Conservation (phyloP, 2,888 invertebrate species). For the Acanthosepion lycidas region DNA sequence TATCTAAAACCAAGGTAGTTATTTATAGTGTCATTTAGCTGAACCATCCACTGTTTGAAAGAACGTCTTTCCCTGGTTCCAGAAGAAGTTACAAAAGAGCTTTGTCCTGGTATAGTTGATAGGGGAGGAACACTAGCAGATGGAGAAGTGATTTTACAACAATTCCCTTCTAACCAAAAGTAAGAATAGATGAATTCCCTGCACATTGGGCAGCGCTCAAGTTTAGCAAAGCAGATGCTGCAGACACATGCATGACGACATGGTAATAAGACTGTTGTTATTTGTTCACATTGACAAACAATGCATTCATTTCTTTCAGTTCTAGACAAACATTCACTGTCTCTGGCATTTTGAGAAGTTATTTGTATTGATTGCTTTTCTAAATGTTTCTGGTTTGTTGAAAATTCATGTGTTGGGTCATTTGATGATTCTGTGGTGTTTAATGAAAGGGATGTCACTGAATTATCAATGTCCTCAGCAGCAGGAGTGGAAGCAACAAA, state of each 20-base stretch:
- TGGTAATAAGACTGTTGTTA: slow-evolving; percentile 86
- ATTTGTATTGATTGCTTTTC: not conserved
- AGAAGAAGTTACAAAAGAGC: not conserved
- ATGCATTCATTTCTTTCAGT: slow-evolving; percentile 78
- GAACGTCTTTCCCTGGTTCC: not conserved
- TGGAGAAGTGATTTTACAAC: not conserved
- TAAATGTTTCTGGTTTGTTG: not conserved
- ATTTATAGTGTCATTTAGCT: not conserved
- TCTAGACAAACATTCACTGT: not conserved
- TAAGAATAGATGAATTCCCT: slow-evolving; percentile 87
- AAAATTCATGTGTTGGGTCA: not conserved
- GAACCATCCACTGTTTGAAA: slow-evolving; percentile 39
- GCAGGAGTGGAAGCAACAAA: slow-evolving; percentile 17
- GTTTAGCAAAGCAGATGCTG: slow-evolving; percentile 84
- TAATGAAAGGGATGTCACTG: not conserved
- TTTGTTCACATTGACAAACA: slow-evolving; percentile 86
- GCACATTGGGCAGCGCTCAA: slow-evolving; percentile 91
- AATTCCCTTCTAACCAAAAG: slow-evolving; percentile 76
- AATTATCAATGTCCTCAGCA: not conserved
- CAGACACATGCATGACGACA: slow-evolving; percentile 91
- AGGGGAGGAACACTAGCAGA: not conserved
- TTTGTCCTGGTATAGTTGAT: not conserved
- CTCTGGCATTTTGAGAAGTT: not conserved
- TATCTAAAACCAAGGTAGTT: slow-evolving; percentile 37
- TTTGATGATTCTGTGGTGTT: not conserved